phyloP scores from a whole-genome alignment of 2,113 vertebrate genomes.

The Pampusana beccarii region DNA sequence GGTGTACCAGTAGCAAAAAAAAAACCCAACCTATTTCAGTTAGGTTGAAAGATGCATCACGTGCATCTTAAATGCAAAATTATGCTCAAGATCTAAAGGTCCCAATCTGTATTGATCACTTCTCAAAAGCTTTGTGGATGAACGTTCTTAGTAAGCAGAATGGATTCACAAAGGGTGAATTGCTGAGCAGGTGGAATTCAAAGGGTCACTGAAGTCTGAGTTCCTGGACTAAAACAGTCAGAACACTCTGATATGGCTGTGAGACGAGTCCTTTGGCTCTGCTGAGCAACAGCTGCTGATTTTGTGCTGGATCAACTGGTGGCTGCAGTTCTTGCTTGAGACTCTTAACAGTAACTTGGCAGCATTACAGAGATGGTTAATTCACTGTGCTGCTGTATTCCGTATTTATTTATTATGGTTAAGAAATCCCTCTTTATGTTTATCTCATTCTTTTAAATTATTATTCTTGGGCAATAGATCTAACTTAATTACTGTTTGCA shows the following conservation, averaged over 20 bases:
- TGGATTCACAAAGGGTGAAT: not conserved
- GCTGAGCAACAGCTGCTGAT: not conserved
- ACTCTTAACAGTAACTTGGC: not conserved
- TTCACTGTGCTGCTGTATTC: not conserved
- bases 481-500: conserved; percentile 19
- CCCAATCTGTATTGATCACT: not conserved
- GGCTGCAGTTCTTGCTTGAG: not conserved
- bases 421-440: not conserved
- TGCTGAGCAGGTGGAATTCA: not conserved
- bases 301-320: not conserved
- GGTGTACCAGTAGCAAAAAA: not conserved
- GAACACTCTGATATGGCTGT: not conserved
- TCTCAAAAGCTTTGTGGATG: not conserved
- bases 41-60: not conserved
- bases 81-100: not conserved
- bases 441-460: not conserved
- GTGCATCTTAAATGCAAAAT: not conserved
- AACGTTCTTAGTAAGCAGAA: not conserved
- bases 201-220: not conserved
- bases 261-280: not conserved
- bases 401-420: not conserved
- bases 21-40: not conserved
- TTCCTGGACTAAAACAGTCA: not conserved
- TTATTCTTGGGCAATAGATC: not conserved
- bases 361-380: not conserved